Evolutionary conservation across 2,113 vertebrate species (phyloP).

Genomic region (Dolichotis patagonum): DNA sequence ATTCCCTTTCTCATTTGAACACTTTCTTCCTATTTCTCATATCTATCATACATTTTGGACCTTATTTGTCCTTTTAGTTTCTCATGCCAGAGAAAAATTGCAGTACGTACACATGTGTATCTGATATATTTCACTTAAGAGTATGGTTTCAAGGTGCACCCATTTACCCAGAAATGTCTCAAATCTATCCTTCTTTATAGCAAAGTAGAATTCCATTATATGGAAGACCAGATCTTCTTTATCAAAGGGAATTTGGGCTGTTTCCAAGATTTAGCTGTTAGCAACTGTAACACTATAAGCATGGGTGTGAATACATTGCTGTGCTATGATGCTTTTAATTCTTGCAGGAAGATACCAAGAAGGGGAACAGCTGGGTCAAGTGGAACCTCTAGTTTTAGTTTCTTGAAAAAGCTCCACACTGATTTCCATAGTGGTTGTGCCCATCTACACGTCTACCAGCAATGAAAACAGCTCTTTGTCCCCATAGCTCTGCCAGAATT

Average conservation of each 20-base stretch:
- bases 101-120: neutral
- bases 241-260: too few species aligned
- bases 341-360: neutral
- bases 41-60: neutral
- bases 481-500: neutral
- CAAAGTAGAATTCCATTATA: neutral
- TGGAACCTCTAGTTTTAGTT: neutral
- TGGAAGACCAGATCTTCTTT: too few species aligned
- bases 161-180: neutral
- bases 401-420: neutral
- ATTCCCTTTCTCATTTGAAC: neutral
- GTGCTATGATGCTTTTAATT: neutral
- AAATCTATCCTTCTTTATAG: neutral
- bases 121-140: neutral
- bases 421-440: neutral
- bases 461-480: neutral
- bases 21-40: neutral
- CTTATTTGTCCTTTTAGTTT: neutral
- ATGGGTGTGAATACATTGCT: neutral
- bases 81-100: neutral
- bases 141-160: neutral
- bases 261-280: neutral
- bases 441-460: neutral
- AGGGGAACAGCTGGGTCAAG: neutral
- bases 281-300: neutral